Evolutionary conservation across 2,797 vertebrate species (phyloP).

Genomic region (Micromesistius poutassou): DNA sequence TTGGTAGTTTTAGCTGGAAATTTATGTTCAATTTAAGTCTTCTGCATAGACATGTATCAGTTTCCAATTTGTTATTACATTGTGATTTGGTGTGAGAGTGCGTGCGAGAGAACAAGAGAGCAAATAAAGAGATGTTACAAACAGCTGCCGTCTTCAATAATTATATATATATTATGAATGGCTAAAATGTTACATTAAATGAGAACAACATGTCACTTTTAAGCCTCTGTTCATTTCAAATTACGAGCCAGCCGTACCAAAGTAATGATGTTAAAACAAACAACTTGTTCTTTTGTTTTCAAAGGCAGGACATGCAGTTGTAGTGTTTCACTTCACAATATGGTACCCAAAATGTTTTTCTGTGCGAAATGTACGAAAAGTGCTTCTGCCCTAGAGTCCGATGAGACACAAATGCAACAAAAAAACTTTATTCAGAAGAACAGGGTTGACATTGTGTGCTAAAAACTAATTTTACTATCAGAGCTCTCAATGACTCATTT

Average conservation of each 20-base stretch:
- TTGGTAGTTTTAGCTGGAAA: conserved; percentile 59
- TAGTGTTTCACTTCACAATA: background rate
- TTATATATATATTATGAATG: background rate
- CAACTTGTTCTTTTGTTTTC: background rate
- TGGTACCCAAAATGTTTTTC: background rate
- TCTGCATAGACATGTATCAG: conserved; percentile 46
- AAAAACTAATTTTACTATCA: conserved; percentile 35
- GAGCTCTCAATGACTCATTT: conserved; percentile 8
- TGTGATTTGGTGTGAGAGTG: conserved; percentile 56
- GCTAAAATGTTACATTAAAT: background rate
- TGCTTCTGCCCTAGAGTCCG: background rate
- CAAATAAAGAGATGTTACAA: conserved; percentile 55
- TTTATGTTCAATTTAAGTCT: conserved; percentile 58
- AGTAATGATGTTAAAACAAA: too few relatives aligned
- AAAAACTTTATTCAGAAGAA: conserved; percentile 82
- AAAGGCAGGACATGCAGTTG: background rate
- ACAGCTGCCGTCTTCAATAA: background rate
- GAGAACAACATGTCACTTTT: background rate
- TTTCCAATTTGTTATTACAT: conserved; percentile 59
- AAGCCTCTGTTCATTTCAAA: background rate
- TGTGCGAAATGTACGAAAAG: background rate
- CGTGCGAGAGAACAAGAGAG: conserved; percentile 37
- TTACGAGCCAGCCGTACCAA: too few relatives aligned
- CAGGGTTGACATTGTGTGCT: conserved; percentile 64
- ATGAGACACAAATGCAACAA: conserved; percentile 45